These are phyloP conservation scores for Cacoxenus indagator DNA, from an alignment of 2,888 invertebrate genomes.

Conservation along the genomic window DNA sequence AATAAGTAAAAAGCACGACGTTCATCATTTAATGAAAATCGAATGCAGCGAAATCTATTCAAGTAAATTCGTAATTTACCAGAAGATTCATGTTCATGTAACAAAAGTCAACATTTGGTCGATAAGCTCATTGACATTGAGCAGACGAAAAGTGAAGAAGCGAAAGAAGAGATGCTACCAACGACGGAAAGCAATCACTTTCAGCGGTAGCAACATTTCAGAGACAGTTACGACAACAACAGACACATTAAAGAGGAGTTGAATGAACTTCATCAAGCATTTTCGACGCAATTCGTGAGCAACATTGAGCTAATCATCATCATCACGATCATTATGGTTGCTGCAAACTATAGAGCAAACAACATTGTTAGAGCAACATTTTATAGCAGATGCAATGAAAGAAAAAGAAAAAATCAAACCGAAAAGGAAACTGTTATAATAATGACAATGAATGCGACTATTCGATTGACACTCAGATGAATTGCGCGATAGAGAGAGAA, in stretches of 20 bases:
- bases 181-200: slow-evolving; percentile 47
- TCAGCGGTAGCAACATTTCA: slow-evolving; percentile 29
- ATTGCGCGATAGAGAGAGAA: neutral
- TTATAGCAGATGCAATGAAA: neutral
- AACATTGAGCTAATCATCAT: neutral
- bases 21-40: slow-evolving; percentile 40
- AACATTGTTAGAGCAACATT: slow-evolving; percentile 9
- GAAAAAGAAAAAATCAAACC: neutral
- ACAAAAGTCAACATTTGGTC: slow-evolving; percentile 36
- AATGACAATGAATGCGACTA: slow-evolving; percentile 15
- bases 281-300: neutral
- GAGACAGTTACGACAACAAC: slow-evolving; percentile 32
- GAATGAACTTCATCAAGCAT: slow-evolving; percentile 19
- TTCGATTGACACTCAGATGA: neutral
- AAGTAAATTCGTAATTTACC: slow-evolving; percentile 1
- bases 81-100: slow-evolving; percentile 15
- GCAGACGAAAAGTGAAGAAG: neutral
- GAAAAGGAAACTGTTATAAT: slow-evolving; percentile 1
- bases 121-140: neutral
- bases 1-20: slow-evolving; percentile 23
- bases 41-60: slow-evolving; percentile 11
- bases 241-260: slow-evolving; percentile 33
- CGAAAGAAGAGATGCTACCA: neutral
- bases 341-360: neutral
- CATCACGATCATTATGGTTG: neutral